These are phyloP conservation scores for Galagoides demidoff DNA, from an alignment of 2,797 vertebrate genomes.

Conservation along the genomic window DNA sequence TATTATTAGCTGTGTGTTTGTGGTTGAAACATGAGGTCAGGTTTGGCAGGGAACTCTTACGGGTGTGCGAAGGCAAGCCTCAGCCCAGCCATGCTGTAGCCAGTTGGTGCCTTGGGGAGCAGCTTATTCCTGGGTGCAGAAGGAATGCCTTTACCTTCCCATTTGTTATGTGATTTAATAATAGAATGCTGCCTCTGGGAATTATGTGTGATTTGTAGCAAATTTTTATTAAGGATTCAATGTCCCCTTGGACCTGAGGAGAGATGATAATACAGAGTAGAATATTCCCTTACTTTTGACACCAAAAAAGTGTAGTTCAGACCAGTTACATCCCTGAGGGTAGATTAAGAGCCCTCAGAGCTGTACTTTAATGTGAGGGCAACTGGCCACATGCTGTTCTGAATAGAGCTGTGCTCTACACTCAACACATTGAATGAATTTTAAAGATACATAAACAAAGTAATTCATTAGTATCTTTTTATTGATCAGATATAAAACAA, in stretches of 20 bases:
- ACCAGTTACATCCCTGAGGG: too few relatives aligned
- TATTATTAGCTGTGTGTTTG: constrained; percentile 89
- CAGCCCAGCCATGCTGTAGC: constrained; percentile 77
- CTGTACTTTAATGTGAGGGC: too few relatives aligned
- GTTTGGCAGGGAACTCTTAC: constrained; percentile 79
- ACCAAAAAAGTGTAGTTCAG: too few relatives aligned
- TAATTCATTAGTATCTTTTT: too few relatives aligned
- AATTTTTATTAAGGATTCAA: not conserved
- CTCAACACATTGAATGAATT: too few relatives aligned
- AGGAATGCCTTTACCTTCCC: not conserved
- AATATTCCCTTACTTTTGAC: too few relatives aligned
- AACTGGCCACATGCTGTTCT: too few relatives aligned
- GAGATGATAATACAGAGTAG: too few relatives aligned
- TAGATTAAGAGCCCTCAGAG: too few relatives aligned
- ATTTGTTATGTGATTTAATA: constrained; percentile 38
- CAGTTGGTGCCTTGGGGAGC: not conserved
- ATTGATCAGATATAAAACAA: too few relatives aligned
- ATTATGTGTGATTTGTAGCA: constrained; percentile 14
- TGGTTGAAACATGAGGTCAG: constrained; percentile 86
- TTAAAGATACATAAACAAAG: too few relatives aligned
- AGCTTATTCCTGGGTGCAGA: constrained; percentile 48
- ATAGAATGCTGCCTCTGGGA: not conserved
- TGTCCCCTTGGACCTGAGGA: not conserved
- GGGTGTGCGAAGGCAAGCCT: constrained; percentile 75
- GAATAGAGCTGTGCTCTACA: too few relatives aligned